phyloP scores from a whole-genome alignment of 1,140 invertebrate genomes.

The Homarus americanus region DNA sequence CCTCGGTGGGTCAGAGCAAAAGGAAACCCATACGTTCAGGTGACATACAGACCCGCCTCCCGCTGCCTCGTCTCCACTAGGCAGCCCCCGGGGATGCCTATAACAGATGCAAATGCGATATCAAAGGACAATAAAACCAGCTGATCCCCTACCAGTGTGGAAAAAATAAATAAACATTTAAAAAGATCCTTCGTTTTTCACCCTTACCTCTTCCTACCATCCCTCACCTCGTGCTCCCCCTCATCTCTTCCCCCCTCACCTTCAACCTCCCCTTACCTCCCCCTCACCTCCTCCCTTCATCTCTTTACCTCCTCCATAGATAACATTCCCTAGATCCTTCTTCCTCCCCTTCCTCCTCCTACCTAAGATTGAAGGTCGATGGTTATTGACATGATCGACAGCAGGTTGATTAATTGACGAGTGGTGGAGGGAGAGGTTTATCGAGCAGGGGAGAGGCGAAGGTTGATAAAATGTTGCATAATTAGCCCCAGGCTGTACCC shows the following conservation, averaged over 20 bases:
- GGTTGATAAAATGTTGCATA: slow-evolving; percentile 2
- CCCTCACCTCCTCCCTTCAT: not conserved
- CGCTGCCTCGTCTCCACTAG: not conserved
- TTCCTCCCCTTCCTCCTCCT: not conserved
- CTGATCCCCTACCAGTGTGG: not conserved
- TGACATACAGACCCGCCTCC: not conserved
- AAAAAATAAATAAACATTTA: not conserved
- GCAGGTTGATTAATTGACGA: slow-evolving; percentile 57
- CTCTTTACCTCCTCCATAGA: not conserved
- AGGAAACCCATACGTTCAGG: not conserved
- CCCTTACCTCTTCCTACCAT: too few species aligned
- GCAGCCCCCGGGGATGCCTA: not conserved
- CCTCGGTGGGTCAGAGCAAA: not conserved
- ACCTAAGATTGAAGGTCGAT: slow-evolving; percentile 27
- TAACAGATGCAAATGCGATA: slow-evolving; percentile 31
- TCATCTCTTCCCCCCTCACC: too few species aligned
- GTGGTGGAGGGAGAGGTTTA: slow-evolving; percentile 17
- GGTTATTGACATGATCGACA: slow-evolving; percentile 50
- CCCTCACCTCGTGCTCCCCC: not conserved
- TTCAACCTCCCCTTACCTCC: too few species aligned
- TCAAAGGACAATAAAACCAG: slow-evolving; percentile 14
- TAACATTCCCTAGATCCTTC: not conserved
- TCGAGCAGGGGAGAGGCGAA: not conserved
- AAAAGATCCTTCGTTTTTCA: not conserved
- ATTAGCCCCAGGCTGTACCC: slow-evolving; percentile 19